Evolutionary conservation across 1,140 invertebrate genomes (phyloP).

Genomic region (Drosophila insularis): DNA sequence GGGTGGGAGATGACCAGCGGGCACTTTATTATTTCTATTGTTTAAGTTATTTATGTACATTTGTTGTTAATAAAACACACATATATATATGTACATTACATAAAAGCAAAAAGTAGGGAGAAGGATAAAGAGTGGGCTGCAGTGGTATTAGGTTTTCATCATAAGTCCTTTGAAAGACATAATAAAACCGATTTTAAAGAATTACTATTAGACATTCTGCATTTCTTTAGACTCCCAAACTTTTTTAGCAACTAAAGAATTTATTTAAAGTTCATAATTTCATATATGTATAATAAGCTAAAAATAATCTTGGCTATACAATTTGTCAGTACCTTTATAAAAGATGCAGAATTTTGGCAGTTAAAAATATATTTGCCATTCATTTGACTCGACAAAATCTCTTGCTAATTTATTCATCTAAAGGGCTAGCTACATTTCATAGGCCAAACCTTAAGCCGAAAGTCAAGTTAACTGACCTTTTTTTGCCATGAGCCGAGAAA

Average conservation of each 20-base stretch:
- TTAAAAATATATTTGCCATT: conserved; percentile 20
- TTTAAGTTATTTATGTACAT: conserved; percentile 42
- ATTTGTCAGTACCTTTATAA: not conserved
- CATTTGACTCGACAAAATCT: conserved; percentile 3
- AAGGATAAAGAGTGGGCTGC: not conserved
- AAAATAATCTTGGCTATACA: conserved; percentile 2
- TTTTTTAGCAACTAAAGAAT: too few species aligned
- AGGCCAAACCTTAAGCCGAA: conserved; percentile 41
- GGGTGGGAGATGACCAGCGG: conserved; percentile 40
- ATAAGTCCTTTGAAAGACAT: not conserved
- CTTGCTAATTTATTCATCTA: conserved; percentile 68
- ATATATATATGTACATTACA: not conserved
- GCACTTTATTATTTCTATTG: conserved; percentile 60
- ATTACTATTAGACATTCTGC: not conserved
- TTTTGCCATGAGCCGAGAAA: conserved; percentile 36
- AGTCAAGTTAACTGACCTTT: conserved; percentile 59
- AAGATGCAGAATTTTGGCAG: not conserved
- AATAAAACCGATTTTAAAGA: not conserved
- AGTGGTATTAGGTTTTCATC: not conserved
- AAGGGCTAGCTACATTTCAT: conserved; percentile 37
- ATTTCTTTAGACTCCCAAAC: too few species aligned
- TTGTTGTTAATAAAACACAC: conserved; percentile 30
- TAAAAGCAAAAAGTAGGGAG: not conserved
- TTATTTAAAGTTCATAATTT: too few species aligned
- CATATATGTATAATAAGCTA: not conserved